Evolutionary conservation across 2,888 invertebrate genomes (phyloP).

Genomic region (Agelastica alni): DNA sequence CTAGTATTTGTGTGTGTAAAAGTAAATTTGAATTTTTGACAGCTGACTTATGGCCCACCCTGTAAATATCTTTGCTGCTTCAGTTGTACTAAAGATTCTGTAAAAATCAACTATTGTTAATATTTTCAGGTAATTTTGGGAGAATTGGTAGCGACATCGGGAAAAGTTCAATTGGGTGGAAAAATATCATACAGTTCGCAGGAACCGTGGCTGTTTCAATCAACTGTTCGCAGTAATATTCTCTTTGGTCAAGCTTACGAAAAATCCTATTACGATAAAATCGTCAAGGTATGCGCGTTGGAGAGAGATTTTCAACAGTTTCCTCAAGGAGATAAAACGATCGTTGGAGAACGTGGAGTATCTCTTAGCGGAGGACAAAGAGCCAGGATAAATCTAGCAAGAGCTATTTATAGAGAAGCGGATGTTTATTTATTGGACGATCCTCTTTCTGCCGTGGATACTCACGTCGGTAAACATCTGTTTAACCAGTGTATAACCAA

Average conservation of each 20-base stretch:
- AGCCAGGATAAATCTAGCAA: conserved; percentile 75
- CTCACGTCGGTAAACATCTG: conserved; percentile 74
- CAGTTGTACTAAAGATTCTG: no score
- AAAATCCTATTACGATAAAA: conserved; percentile 55
- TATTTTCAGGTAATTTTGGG: conserved; percentile 51
- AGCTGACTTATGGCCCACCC: no score
- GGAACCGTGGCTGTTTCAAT: conserved; percentile 68
- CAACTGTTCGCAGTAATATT: conserved; percentile 59
- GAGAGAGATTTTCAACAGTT: conserved; percentile 67
- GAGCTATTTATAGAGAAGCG: conserved; percentile 76
- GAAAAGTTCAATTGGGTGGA: conserved; percentile 61
- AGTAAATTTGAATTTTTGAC: no score
- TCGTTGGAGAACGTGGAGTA: conserved; percentile 74
- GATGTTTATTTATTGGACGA: conserved; percentile 79
- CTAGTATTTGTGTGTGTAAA: no score
- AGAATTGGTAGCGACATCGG: conserved; percentile 62
- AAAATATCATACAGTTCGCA: conserved; percentile 64
- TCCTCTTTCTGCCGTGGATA: conserved; percentile 79
- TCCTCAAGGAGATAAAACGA: conserved; percentile 60
- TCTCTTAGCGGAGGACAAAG: conserved; percentile 80
- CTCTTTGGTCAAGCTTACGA: conserved; percentile 59
- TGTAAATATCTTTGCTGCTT: no score
- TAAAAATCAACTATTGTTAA: background rate
- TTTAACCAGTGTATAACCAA: conserved; percentile 72
- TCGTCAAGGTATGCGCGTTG: conserved; percentile 65